These are phyloP conservation scores for Catalaphyllia jardinei DNA, from an alignment of 64 coral and sea anemone genomes.

Conservation along the genomic window DNA sequence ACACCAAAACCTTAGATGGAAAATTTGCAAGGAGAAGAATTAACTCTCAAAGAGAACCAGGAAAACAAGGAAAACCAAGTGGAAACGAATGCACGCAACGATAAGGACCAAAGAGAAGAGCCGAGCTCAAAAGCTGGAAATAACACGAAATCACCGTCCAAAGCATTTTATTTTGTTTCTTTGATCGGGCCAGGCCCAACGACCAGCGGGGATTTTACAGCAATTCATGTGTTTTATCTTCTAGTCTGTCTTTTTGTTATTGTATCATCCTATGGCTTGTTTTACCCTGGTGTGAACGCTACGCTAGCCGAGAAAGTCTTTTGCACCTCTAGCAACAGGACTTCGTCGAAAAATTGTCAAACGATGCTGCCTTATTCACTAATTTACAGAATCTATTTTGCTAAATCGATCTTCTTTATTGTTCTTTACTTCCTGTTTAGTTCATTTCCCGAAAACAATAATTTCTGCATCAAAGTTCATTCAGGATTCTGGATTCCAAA, in stretches of 20 bases:
- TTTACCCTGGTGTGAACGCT: constrained; percentile 12
- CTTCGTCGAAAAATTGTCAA: constrained; percentile 5
- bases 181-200: constrained; percentile 46
- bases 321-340: not conserved
- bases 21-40: not conserved
- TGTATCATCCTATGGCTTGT: constrained; percentile 32
- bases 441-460: not conserved
- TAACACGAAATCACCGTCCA: not conserved
- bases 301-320: constrained; percentile 4
- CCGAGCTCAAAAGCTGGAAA: not conserved
- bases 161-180: constrained; percentile 8
- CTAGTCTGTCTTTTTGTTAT: constrained; percentile 16
- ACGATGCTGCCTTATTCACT: constrained; percentile 28
- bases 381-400: constrained; percentile 68
- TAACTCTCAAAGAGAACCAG: not conserved
- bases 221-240: constrained; percentile 56
- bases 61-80: not conserved
- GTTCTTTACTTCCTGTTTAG: constrained; percentile 43
- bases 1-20: not conserved
- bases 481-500: constrained; percentile 86
- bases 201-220: constrained; percentile 24
- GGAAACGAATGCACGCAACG: not conserved
- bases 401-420: constrained; percentile 48
- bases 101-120: not conserved
- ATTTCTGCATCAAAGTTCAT: constrained; percentile 39